Percentiles rank a stretch among this genome's conserved stretches.
Evolutionary conservation across 2,797 vertebrate genomes (phyloP).

Genomic region (Meda fulgida): DNA sequence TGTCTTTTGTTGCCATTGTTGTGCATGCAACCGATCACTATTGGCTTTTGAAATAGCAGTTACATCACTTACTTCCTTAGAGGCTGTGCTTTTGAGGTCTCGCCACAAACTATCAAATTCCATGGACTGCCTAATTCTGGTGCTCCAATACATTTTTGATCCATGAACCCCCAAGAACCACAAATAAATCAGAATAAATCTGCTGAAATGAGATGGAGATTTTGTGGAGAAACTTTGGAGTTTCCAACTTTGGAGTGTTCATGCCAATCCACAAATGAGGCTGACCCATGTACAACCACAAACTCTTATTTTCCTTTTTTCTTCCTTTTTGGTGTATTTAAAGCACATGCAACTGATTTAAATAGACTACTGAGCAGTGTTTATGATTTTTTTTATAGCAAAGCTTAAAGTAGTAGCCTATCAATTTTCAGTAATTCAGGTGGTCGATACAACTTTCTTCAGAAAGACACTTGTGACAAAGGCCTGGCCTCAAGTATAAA

Average conservation of each 20-base stretch:
- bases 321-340: background rate
- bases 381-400: background rate
- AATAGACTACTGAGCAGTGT: constrained; percentile 4
- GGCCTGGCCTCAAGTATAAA: background rate
- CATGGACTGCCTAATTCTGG: constrained; percentile 27
- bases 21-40: constrained; percentile 1
- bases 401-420: background rate
- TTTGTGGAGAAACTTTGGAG: constrained; percentile 9
- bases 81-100: constrained; percentile 18
- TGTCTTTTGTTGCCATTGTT: constrained; percentile 4
- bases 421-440: background rate
- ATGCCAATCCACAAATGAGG: constrained; percentile 17
- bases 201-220: background rate
- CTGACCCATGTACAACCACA: constrained; percentile 23
- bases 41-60: constrained; percentile 19
- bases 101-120: constrained; percentile 8
- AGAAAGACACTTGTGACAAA: background rate
- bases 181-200: constrained; percentile 36
- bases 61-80: background rate
- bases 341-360: constrained; percentile 25
- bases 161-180: constrained; percentile 26
- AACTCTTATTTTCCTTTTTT: background rate
- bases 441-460: background rate
- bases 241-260: too few species aligned
- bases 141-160: constrained; percentile 33